Conservation (phyloP, 2,797 vertebrate species). For the Tinamus major region DNA sequence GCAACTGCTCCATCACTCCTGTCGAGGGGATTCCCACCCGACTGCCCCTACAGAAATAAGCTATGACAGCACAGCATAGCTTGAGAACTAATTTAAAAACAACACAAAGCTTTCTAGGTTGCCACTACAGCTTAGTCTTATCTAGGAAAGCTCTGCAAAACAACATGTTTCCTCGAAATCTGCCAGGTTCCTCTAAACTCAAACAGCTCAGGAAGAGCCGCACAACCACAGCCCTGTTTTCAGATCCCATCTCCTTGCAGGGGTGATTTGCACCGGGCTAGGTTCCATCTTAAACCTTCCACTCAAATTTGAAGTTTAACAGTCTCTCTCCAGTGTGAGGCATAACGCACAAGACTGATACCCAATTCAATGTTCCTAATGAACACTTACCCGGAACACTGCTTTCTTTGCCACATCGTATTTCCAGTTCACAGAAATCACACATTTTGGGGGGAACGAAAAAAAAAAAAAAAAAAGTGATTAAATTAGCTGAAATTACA, state of each 20-base stretch:
- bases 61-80: background rate
- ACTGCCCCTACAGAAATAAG: background rate
- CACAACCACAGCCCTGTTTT: background rate
- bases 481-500: conserved; percentile 46
- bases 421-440: background rate
- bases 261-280: rapidly evolving
- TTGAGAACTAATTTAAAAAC: background rate
- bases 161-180: background rate
- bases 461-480: background rate
- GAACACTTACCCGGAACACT: background rate
- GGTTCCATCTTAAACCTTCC: background rate
- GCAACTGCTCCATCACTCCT: background rate
- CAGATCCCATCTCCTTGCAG: background rate
- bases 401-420: background rate
- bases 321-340: rapidly evolving
- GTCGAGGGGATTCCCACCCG: background rate
- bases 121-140: background rate
- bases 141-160: background rate
- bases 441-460: background rate
- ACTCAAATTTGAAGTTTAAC: background rate
- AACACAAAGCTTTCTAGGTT: background rate
- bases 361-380: background rate
- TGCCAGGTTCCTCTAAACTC: background rate
- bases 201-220: background rate
- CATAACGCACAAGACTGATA: background rate